Evolutionary conservation across 2,797 vertebrate species (phyloP).

Genomic region (Saxicola maurus): DNA sequence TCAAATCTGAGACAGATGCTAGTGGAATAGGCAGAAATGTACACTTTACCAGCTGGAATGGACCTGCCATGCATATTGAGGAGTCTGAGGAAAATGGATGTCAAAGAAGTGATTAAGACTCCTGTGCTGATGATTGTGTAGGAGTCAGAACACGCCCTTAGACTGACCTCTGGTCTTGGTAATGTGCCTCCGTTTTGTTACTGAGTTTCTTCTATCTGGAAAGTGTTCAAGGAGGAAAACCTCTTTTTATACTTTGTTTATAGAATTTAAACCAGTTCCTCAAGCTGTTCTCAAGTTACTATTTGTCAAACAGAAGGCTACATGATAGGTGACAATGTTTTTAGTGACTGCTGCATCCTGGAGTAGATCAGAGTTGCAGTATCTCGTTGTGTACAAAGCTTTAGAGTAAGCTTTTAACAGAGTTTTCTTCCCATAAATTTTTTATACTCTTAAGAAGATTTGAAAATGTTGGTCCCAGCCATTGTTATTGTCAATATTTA

Average conservation of each 20-base stretch:
- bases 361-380: not conserved
- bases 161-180: accelerated
- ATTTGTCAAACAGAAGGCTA: not conserved
- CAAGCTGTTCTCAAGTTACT: not conserved
- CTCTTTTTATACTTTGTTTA: not conserved
- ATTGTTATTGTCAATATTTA: not conserved
- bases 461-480: not conserved
- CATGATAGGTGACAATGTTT: not conserved
- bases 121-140: not conserved
- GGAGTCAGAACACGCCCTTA: accelerated
- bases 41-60: not conserved
- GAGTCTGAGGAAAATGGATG: not conserved
- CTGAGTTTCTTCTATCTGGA: not conserved
- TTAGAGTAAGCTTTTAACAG: not conserved
- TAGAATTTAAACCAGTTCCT: not conserved
- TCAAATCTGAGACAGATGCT: not conserved
- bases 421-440: not conserved
- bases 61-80: not conserved
- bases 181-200: not conserved
- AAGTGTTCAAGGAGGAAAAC: not conserved
- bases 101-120: not conserved
- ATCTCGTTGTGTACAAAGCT: not conserved
- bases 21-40: not conserved
- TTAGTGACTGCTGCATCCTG: not conserved
- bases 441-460: not conserved